Conservation (phyloP, 2,113 vertebrate genomes). For the Nothocercus nigrocapillus region DNA sequence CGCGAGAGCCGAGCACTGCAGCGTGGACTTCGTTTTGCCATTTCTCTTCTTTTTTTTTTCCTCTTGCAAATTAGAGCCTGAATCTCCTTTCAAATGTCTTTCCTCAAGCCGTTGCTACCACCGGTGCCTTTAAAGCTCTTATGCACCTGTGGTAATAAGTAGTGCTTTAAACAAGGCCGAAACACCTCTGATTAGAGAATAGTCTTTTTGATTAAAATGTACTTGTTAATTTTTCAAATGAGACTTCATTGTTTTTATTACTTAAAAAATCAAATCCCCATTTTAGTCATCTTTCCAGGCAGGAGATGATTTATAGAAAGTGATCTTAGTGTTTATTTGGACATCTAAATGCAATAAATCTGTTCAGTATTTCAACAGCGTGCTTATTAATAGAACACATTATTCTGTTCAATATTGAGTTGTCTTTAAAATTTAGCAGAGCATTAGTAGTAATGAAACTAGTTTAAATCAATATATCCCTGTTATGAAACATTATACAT, state of each 20-base stretch:
- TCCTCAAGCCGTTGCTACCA: not conserved
- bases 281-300: constrained; percentile 68
- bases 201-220: constrained; percentile 56
- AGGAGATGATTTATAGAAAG: constrained; percentile 75
- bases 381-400: constrained; percentile 79
- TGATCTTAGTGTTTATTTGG: constrained; percentile 76
- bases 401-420: constrained; percentile 80
- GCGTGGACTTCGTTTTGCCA: constrained; percentile 39
- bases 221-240: constrained; percentile 74
- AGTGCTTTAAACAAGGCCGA: not conserved
- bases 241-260: constrained; percentile 72
- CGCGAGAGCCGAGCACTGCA: not conserved
- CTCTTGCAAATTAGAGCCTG: constrained; percentile 57
- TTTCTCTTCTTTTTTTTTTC: constrained; percentile 50
- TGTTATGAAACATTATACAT: constrained; percentile 67
- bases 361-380: constrained; percentile 75
- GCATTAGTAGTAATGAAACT: constrained; percentile 79
- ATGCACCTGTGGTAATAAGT: not conserved
- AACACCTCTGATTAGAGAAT: not conserved
- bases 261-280: constrained; percentile 64
- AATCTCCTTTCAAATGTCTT: constrained; percentile 36
- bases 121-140: not conserved
- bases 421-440: constrained; percentile 84
- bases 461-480: constrained; percentile 77
- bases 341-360: constrained; percentile 79